These are phyloP conservation scores for Atlantisia rogersi DNA, from an alignment of 2,113 vertebrate species.

Conservation along the genomic window DNA sequence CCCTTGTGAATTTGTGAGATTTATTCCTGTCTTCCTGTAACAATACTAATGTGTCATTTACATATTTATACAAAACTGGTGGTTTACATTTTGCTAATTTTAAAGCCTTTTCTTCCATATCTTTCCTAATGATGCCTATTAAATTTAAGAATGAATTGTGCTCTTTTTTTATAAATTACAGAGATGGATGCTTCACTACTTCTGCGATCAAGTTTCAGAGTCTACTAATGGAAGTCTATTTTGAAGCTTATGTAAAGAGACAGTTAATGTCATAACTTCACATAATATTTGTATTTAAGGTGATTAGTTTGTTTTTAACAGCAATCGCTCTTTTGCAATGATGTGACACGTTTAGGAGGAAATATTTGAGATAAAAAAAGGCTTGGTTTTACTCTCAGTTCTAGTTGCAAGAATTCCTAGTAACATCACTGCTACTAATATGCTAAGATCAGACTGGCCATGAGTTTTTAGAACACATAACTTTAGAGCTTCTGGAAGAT, in stretches of 20 bases:
- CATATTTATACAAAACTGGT: constrained; percentile 38
- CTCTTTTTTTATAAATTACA: constrained; percentile 4
- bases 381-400: background rate
- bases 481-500: background rate
- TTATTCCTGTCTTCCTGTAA: constrained; percentile 1
- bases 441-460: background rate
- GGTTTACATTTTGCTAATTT: constrained; percentile 27
- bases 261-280: background rate
- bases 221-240: background rate
- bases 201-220: background rate
- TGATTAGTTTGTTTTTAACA: background rate
- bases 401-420: background rate
- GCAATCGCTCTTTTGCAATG: background rate
- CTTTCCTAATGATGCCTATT: background rate
- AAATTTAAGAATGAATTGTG: background rate
- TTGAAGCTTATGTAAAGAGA: background rate
- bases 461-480: background rate
- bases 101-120: constrained; percentile 7
- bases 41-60: constrained; percentile 14
- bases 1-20: constrained; percentile 8
- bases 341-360: background rate
- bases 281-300: background rate
- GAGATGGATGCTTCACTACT: background rate
- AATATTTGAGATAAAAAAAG: background rate
- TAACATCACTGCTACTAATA: background rate